Percentiles rank a stretch among this genome's conserved stretches.
Evolutionary conservation across 2,888 invertebrate species (phyloP).

Genomic region (Acanthoscelides obtectus): DNA sequence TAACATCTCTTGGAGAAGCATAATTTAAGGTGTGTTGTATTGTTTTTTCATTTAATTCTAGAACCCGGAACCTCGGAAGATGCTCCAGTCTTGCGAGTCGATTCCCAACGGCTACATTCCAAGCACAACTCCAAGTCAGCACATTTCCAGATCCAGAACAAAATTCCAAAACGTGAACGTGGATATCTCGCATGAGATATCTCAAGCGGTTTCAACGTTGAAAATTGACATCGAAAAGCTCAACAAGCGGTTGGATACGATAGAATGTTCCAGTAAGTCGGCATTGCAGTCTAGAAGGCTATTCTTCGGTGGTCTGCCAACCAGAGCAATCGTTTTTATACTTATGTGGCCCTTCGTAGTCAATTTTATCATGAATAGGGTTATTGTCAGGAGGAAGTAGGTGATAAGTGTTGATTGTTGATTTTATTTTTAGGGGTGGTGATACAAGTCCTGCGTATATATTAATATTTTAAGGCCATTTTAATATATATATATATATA

Average conservation of each 20-base stretch:
- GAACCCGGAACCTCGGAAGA: constrained; percentile 36
- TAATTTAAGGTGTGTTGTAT: no score
- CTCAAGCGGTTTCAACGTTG: constrained; percentile 48
- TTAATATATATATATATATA: no score
- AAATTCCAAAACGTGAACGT: constrained; percentile 33
- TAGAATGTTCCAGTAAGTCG: constrained; percentile 38
- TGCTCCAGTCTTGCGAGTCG: constrained; percentile 27
- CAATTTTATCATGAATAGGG: constrained; percentile 41
- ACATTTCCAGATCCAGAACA: constrained; percentile 34
- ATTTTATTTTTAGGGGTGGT: not conserved
- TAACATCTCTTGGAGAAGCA: no score
- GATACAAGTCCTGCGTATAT: not conserved
- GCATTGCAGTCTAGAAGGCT: constrained; percentile 19
- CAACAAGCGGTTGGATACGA: constrained; percentile 44
- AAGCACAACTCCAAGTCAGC: constrained; percentile 19
- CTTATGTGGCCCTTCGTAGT: constrained; percentile 65
- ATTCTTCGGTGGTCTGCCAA: constrained; percentile 32
- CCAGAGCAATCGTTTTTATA: constrained; percentile 55
- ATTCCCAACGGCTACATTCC: constrained; percentile 25
- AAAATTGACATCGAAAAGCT: constrained; percentile 50
- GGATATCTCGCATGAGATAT: constrained; percentile 50
- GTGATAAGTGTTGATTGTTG: not conserved
- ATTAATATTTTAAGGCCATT: not conserved
- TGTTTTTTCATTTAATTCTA: constrained; percentile 9
- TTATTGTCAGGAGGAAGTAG: constrained; percentile 29